Evolutionary conservation across 2,888 invertebrate species (phyloP).

Genomic region (Drosophila meridionalis): DNA sequence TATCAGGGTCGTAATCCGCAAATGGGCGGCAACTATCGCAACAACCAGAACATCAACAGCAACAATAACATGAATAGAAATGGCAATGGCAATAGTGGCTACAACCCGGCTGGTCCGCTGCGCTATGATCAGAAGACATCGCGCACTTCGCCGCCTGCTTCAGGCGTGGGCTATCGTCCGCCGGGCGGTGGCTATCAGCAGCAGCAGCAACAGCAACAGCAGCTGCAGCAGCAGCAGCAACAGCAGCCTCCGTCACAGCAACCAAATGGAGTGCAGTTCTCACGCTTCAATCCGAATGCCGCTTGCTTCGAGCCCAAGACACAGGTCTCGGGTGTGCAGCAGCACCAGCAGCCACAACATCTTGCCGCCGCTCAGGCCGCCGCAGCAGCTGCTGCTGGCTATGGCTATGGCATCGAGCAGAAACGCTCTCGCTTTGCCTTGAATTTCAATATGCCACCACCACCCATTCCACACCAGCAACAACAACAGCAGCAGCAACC

Average conservation of each 20-base stretch:
- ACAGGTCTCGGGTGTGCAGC: constrained; percentile 45
- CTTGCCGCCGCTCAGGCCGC: constrained; percentile 55
- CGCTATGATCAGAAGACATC: constrained; percentile 62
- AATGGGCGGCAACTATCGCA: constrained; percentile 63
- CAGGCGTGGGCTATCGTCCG: constrained; percentile 61
- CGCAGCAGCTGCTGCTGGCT: constrained; percentile 49
- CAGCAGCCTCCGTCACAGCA: constrained; percentile 35
- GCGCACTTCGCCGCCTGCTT: constrained; percentile 60
- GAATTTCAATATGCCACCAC: constrained; percentile 71
- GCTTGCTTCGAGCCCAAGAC: constrained; percentile 71
- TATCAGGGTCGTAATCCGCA: constrained; percentile 77
- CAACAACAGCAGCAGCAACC: constrained; percentile 61
- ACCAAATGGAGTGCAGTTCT: constrained; percentile 58
- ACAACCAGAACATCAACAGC: constrained; percentile 57
- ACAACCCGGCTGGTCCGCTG: constrained; percentile 51
- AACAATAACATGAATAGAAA: constrained; percentile 53
- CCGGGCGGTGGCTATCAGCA: constrained; percentile 50
- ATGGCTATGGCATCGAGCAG: constrained; percentile 67
- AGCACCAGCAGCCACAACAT: constrained; percentile 59
- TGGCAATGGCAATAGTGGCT: constrained; percentile 38
- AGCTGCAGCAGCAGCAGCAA: constrained; percentile 55
- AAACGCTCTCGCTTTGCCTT: constrained; percentile 71
- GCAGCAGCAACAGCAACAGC: constrained; percentile 47
- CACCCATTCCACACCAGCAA: constrained; percentile 59
- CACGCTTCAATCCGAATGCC: constrained; percentile 75